Evolutionary conservation across 1,140 invertebrate species (phyloP).

Genomic region (Cotesia glomerata): DNA sequence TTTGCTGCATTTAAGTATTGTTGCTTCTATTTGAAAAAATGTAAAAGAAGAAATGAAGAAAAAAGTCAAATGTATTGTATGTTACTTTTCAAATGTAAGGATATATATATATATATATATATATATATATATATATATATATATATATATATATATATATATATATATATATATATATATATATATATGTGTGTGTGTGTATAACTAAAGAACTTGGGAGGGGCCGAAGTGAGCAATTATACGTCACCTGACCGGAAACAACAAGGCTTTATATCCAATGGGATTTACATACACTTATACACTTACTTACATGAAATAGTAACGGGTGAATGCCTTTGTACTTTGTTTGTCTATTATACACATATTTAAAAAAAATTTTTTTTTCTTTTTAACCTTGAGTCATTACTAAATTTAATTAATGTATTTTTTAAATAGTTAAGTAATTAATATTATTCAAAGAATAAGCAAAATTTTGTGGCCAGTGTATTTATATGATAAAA

Average conservation of each 20-base stretch:
- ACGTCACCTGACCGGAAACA: conserved; percentile 52
- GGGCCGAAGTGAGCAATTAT: conserved; percentile 46
- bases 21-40: no score
- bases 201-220: conserved; percentile 9
- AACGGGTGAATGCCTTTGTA: conserved; percentile 43
- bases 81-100: no score
- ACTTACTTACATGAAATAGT: not conserved
- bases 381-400: conserved; percentile 18
- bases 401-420: not conserved
- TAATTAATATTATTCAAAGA: no score
- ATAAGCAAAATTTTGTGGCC: no score
- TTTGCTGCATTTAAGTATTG: no score
- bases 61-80: no score
- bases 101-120: no score
- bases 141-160: no score
- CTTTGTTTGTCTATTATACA: conserved; percentile 9
- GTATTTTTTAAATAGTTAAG: not conserved
- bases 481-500: no score
- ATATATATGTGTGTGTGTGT: not conserved
- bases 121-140: no score
- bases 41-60: no score
- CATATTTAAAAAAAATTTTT: not conserved
- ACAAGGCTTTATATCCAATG: conserved; percentile 33
- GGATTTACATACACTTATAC: conserved; percentile 30
- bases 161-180: no score